These are phyloP conservation scores for Ochlodes sylvanus DNA, from an alignment of 2,888 invertebrate species.

Conservation along the genomic window DNA sequence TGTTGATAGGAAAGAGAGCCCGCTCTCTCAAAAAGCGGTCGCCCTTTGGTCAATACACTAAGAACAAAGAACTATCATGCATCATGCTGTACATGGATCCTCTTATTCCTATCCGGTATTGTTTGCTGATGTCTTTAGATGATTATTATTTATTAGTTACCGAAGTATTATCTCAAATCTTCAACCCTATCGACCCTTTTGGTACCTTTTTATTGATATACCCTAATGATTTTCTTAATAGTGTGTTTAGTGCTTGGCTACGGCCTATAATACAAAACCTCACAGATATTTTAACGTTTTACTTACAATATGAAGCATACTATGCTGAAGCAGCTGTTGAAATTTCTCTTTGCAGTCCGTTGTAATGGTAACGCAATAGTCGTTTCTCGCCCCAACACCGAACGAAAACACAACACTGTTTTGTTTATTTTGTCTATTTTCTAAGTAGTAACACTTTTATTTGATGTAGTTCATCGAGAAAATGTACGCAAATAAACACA, in stretches of 20 bases:
- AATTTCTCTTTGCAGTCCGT: conserved; percentile 58
- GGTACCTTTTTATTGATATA: too few relatives aligned
- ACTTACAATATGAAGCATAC: conserved; percentile 81
- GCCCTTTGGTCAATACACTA: too few relatives aligned
- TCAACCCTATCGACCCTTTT: too few relatives aligned
- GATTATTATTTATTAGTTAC: too few relatives aligned
- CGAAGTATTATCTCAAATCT: too few relatives aligned
- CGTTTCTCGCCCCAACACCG: conserved; percentile 59
- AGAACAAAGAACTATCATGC: too few relatives aligned
- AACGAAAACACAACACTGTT: conserved; percentile 72
- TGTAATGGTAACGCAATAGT: conserved; percentile 48
- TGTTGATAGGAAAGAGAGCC: too few relatives aligned
- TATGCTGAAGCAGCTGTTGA: conserved; percentile 75
- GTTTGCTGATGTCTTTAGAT: too few relatives aligned
- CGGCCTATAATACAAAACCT: background rate
- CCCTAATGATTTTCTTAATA: background rate
- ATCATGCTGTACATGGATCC: too few relatives aligned
- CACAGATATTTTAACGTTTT: conserved; percentile 34
- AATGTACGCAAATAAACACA: conserved; percentile 35
- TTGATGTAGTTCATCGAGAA: conserved; percentile 21
- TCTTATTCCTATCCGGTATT: too few relatives aligned
- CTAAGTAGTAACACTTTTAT: conserved; percentile 37
- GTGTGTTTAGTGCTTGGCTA: background rate
- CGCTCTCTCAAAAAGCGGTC: too few relatives aligned
- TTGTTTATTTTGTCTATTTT: conserved; percentile 57